Evolutionary conservation across 2,113 vertebrate species (phyloP), one percentile per base, ranked within the genome.

Genomic region (Apistogramma diplotaenia): DNA sequence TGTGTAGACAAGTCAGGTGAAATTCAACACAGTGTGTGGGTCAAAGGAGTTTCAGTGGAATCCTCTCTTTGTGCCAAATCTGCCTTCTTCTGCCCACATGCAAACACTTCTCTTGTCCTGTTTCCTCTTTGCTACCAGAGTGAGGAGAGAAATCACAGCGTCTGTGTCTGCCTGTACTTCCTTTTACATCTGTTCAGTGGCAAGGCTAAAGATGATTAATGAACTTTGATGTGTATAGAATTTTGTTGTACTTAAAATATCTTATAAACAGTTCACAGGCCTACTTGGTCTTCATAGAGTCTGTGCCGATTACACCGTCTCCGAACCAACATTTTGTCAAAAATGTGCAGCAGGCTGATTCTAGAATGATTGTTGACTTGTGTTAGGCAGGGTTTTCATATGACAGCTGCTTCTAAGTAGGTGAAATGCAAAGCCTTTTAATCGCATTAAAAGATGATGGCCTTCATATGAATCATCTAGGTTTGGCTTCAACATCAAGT

Each of bases 401-500:
- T 15, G 19, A 61, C 77, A 46, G 18, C 8, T 51, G 11, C 27
- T 56, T 58, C 16, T 35, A 7, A 6, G 15, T 29, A 67, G 8
- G 56, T 78, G 35, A 74, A 27, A 49, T 29, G 6, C n/a, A 3
- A 60, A 27, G 23, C 49, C 13, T n/a, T 57, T 76, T 54, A 12
- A 10, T 18, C 11, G 13, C 70, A 6, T 81, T 75, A 19, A 35
- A 62, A 89, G 4, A 62, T 71, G 6, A 49, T n/a, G 74, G 61
- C 62, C 62, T 43, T 5, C 61, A 15, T 78, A 59, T 79, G 35
- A 35, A 59, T 23, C 62, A 53, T 58, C 2, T 33, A 79, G 61
- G 31, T 79, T 86, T 89, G 75, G 79, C 60, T 78, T 76, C 18
- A 43, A 78, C 61, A 76, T 85, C 31, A 73, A 78, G 11, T 58